Conservation (phyloP, 2,113 vertebrate genomes). For the Hyaena hyaena region DNA sequence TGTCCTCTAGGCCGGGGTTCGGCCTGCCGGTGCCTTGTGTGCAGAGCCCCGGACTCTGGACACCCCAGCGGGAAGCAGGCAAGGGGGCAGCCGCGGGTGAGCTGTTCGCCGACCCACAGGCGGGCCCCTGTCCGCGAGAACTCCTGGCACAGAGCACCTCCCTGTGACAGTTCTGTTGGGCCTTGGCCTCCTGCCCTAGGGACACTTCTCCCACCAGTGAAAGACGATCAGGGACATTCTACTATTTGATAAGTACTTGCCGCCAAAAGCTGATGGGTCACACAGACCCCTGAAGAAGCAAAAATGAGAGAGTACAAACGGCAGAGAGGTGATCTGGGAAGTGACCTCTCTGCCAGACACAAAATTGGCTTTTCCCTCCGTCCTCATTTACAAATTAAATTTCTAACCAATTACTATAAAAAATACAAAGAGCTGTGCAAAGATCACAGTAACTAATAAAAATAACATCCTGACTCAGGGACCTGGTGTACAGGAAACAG, state of each 20-base stretch:
- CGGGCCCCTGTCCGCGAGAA: no score
- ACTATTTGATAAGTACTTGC: neutral
- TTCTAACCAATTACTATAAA: neutral
- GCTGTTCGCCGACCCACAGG: neutral
- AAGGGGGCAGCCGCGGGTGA: no score
- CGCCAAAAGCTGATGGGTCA: neutral
- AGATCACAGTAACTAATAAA: neutral
- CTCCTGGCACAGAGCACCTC: neutral
- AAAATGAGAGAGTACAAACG: rapidly evolving
- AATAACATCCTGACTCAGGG: neutral
- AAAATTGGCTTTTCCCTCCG: no score
- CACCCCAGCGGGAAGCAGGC: rapidly evolving
- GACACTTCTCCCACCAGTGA: neutral
- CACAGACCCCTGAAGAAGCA: neutral
- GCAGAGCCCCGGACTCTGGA: no score
- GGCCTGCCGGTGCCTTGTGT: neutral
- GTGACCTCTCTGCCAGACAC: neutral
- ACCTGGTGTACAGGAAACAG: neutral
- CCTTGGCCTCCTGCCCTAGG: neutral
- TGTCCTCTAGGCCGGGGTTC: rapidly evolving
- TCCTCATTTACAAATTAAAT: neutral
- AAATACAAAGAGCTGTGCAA: neutral
- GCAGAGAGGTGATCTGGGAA: neutral
- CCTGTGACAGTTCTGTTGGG: rapidly evolving
- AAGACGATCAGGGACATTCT: rapidly evolving